Percentiles rank a stretch among this genome's conserved stretches.
Evolutionary conservation across 2,797 vertebrate species (phyloP).

Genomic region (Anabacerthia variegaticeps): DNA sequence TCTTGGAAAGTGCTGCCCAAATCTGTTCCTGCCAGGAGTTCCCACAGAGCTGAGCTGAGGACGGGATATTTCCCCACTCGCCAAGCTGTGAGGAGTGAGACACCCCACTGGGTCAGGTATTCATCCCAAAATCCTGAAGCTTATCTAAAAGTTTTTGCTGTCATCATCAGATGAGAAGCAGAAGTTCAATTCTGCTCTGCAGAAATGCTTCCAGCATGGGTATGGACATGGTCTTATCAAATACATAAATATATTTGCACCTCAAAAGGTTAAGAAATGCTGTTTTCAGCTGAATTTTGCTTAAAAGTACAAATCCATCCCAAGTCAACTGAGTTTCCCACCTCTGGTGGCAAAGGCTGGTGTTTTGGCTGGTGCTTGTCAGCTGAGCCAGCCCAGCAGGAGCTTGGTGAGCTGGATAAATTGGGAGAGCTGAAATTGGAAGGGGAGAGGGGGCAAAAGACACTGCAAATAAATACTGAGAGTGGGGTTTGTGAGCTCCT

Average conservation of each 20-base stretch:
- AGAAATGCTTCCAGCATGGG: background rate
- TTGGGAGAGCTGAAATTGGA: background rate
- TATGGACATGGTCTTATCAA: background rate
- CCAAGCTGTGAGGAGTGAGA: background rate
- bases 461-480: conserved; percentile 11
- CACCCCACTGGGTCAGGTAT: background rate
- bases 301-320: background rate
- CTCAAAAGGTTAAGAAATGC: background rate
- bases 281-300: background rate
- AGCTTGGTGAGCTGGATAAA: background rate
- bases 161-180: background rate
- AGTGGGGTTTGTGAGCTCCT: conserved; percentile 11
- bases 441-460: background rate
- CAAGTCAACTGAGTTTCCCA: background rate
- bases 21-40: conserved; percentile 9
- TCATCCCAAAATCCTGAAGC: background rate
- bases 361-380: background rate
- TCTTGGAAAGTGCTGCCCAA: background rate
- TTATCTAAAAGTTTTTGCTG: background rate
- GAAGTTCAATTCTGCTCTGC: rapidly evolving
- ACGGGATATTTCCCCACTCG: background rate
- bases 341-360: background rate
- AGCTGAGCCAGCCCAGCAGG: background rate
- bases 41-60: background rate
- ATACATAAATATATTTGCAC: background rate